These are phyloP conservation scores for Papilio demoleus DNA, from an alignment of 2,888 invertebrate genomes.

Conservation along the genomic window DNA sequence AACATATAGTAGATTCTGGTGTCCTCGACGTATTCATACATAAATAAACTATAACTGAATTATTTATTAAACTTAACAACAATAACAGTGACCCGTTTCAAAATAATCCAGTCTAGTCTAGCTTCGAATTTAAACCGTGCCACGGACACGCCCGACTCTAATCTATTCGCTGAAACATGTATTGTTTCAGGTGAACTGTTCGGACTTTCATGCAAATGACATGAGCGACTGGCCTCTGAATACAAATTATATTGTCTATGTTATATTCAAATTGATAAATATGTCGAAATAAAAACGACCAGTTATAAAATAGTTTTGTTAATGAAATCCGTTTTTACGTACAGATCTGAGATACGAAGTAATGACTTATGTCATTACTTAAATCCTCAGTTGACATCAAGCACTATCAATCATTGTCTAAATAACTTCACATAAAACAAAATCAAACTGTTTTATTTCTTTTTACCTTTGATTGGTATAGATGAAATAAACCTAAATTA, in stretches of 20 bases:
- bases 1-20: not conserved
- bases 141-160: conserved; percentile 25
- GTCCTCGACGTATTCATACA: not conserved
- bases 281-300: not conserved
- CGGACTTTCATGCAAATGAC: conserved; percentile 22
- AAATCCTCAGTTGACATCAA: not conserved
- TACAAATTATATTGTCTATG: conserved; percentile 11
- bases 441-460: not conserved
- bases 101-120: conserved; percentile 8
- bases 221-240: not conserved
- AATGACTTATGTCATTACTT: not conserved
- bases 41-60: not conserved
- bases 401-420: conserved; percentile 2
- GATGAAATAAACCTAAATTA: too few relatives aligned
- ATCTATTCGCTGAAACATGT: conserved; percentile 29
- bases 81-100: conserved; percentile 11
- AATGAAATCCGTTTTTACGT: not conserved
- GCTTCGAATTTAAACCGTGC: conserved; percentile 21
- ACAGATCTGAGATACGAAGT: not conserved
- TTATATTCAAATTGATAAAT: not conserved
- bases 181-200: conserved; percentile 21
- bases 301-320: not conserved
- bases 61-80: conserved; percentile 2
- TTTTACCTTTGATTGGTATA: not conserved
- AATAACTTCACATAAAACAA: not conserved